Base-by-base conservation (phyloP, 2,888 invertebrate genomes). In the Kuschelorhynchus macadamiae region DNA sequence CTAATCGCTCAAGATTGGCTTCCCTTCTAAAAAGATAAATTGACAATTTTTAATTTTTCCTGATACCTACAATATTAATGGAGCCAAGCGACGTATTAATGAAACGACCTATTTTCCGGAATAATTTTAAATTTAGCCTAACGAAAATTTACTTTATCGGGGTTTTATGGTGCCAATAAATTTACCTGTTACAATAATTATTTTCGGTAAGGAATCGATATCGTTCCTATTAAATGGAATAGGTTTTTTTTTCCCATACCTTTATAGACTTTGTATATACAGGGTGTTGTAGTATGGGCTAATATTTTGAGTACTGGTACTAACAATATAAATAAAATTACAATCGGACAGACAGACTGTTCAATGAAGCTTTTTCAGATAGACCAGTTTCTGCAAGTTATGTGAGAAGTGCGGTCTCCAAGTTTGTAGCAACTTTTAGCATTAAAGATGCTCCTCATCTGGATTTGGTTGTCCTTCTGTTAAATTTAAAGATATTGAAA, bases 1-100 rank as follows among this genome's bases (percentile, higher is more conserved):
- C 56, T 49, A 64, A 64, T 64, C 33, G 36, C 18, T 61, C 46
- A 49, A 56, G 49, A 64, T 64, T 64, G 56, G 56, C 49, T 64
- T 39, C 20, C 56, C 33, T 52, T 42, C 50, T 36, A 25, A 49
- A 56, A 63, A 47, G 56, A 56, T 62, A 55, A 55, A 62, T 62
- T 62, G 62, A 47, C 47, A 62, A 62, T 62, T 55, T 61, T 62
- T 62, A 55, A 62, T 62, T 62, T 39, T 21, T 53, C 36, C 9
- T 33, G 33, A 21, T 55, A 55, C 50, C 61, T 50, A 21, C 41
- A 39, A 41, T 61, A 61, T 50, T 61, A 61, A 61, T 61, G n/a
- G 25, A 30, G 46, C 21, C 57, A 4, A 4, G 16, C 41, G 41
- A 30, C 41, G 42, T 25, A 41, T 42, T 42, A 55, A 42, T 55